Evolutionary conservation across 2,797 vertebrate genomes (phyloP).

Genomic region (Linurgus olivaceus): DNA sequence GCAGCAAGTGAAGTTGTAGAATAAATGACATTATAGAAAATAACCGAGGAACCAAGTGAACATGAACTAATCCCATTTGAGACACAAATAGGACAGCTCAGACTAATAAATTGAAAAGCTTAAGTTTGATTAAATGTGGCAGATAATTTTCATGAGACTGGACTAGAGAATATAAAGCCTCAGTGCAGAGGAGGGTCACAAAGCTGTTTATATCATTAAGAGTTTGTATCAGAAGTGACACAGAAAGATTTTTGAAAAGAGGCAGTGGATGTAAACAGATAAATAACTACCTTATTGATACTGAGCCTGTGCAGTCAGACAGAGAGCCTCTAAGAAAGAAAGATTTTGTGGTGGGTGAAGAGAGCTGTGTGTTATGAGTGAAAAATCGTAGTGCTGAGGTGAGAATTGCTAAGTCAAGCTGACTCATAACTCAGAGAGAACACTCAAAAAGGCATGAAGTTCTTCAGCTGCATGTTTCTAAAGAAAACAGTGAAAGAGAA

Average conservation of each 20-base stretch:
- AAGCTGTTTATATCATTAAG: not conserved
- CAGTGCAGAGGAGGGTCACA: not conserved
- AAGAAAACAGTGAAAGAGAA: not conserved
- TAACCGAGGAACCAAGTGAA: not conserved
- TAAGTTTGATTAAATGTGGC: constrained; percentile 1
- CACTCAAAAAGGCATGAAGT: not conserved
- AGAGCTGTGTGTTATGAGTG: not conserved
- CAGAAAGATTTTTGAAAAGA: not conserved
- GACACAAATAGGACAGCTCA: not conserved
- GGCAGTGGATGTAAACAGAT: not conserved
- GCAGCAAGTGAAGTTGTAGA: not conserved
- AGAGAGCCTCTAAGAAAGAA: not conserved
- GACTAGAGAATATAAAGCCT: not conserved
- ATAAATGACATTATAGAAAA: not conserved
- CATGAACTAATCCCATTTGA: not conserved
- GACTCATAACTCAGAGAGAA: not conserved
- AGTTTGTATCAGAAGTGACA: not conserved
- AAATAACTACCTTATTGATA: not conserved
- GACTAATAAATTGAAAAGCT: not conserved
- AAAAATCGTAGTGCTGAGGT: not conserved
- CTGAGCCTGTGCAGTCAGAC: not conserved
- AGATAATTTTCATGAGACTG: not conserved
- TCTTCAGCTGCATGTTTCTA: not conserved
- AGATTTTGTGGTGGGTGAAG: not conserved
- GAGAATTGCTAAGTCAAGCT: constrained; percentile 23